Evolutionary conservation across 2,888 invertebrate genomes (phyloP), one percentile per base, ranked within the genome.

Genomic region (Polydrusus cervinus): DNA sequence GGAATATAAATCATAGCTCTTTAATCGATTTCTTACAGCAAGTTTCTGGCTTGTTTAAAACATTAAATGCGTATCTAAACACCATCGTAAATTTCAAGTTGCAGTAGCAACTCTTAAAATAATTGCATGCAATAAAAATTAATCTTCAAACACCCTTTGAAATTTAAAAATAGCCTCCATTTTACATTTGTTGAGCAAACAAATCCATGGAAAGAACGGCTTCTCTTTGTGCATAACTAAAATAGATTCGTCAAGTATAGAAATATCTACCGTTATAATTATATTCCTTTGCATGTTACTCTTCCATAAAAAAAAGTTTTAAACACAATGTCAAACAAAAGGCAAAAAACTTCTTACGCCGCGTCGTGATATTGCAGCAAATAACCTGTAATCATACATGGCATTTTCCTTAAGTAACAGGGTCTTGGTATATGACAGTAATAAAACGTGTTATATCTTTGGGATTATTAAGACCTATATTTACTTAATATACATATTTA

Each of bases 171-270:
- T 69, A 69, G 30, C 20, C 25, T 45, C 13, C 43, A 25, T 20
- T 14, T 16, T 2, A 18, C 60, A 43, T 69, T 69, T 60, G 68
- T 69, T 69, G 45, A 43, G 68, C 60, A 45, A 69, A 69, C 8
- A 69, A 69, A 69, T 69, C 20, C 60, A 34, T 30, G 30, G 30
- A 30, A 69, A 47, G 43, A 69, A 55, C 43, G 43, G 14, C 43
- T 20, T 69, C 45, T 34, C 62, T 47, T 45, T 47, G 25, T 64
- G 62, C 45, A 64, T 64, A 64, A 64, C 62, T 14, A 30, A 64
- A 64, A 45, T 45, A 64, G 45, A 64, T 47, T 64, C 14, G 30
- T 55, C 25, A 64, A 64, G 47, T 64, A 47, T 64, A 64, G 20
- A 47, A 47, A 64, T 64, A 64, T 20, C 6, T 43, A 14, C 14